A percentile compares a stretch with the other conserved stretches of the same genome.
Evolutionary conservation across 2,888 invertebrate species (phyloP).

Genomic region (Doris montereyensis): DNA sequence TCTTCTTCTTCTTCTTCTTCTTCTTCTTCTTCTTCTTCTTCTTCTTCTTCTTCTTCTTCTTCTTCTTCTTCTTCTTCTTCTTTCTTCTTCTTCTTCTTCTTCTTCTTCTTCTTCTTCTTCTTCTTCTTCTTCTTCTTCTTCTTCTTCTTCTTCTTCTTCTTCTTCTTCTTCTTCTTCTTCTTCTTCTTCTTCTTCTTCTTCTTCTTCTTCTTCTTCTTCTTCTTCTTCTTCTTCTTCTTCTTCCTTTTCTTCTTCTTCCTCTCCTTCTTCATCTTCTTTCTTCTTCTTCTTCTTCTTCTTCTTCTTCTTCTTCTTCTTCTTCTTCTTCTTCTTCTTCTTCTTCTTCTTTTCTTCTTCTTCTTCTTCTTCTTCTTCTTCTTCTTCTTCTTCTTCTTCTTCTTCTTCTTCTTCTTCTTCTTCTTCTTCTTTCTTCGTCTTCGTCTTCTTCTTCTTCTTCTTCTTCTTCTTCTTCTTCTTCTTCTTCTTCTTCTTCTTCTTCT

Average conservation of each 20-base stretch:
- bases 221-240: constrained; percentile 4
- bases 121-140: constrained; percentile 31
- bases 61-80: no score
- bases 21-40: constrained; percentile 22
- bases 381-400: constrained; percentile 34
- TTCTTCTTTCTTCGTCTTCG: no score
- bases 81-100: constrained; percentile 33
- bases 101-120: constrained; percentile 33
- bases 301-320: constrained; percentile 36
- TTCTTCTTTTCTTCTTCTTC: constrained; percentile 33
- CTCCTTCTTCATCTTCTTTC: constrained; percentile 3
- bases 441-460: no score
- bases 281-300: constrained; percentile 33
- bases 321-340: constrained; percentile 33
- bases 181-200: constrained; percentile 25
- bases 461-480: constrained; percentile 24
- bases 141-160: constrained; percentile 27
- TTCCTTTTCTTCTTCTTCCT: background rate
- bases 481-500: constrained; percentile 15
- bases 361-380: constrained; percentile 30
- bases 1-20: constrained; percentile 29
- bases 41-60: constrained; percentile 4
- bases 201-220: constrained; percentile 4
- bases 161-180: constrained; percentile 14
- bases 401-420: constrained; percentile 15